Percentiles rank a stretch among this genome's conserved stretches.
These are phyloP conservation scores for Dolichoris vasculosae DNA, from an alignment of 1,140 invertebrate genomes.

Conservation along the genomic window DNA sequence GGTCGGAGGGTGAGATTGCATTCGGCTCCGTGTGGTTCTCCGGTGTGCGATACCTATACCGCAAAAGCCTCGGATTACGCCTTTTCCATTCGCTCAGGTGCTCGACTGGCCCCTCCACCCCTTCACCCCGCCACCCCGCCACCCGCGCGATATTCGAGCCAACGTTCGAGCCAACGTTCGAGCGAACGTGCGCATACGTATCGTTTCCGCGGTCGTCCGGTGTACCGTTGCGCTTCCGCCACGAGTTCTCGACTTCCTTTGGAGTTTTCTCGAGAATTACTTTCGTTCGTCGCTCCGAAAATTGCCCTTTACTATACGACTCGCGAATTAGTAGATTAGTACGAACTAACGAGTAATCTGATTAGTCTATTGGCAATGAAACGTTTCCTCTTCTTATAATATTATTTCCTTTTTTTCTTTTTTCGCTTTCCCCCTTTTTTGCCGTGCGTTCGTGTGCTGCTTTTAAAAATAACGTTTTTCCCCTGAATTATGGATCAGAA, in stretches of 20 bases:
- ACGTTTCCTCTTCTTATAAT: background rate
- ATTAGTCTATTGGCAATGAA: background rate
- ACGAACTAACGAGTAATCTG: background rate
- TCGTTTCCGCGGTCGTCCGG: background rate
- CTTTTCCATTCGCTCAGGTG: slow-evolving; percentile 37
- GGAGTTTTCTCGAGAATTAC: background rate
- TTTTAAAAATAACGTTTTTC: background rate
- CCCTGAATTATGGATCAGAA: background rate
- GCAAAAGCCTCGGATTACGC: slow-evolving; percentile 27
- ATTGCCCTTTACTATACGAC: background rate
- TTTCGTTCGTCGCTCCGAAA: background rate
- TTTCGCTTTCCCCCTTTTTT: too few species aligned
- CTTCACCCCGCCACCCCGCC: too few species aligned
- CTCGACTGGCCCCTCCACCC: too few species aligned
- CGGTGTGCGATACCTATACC: background rate
- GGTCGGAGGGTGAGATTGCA: background rate
- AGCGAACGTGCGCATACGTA: background rate
- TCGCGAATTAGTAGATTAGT: background rate
- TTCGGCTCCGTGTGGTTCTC: background rate
- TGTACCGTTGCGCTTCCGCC: slow-evolving; percentile 26
- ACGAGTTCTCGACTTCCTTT: background rate
- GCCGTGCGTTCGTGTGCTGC: background rate
- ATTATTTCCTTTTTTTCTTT: background rate
- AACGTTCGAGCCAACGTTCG: too few species aligned
- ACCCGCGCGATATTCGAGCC: slow-evolving; percentile 1